Base-by-base conservation (phyloP, 2,888 invertebrate species). In the Luperina testacea region DNA sequence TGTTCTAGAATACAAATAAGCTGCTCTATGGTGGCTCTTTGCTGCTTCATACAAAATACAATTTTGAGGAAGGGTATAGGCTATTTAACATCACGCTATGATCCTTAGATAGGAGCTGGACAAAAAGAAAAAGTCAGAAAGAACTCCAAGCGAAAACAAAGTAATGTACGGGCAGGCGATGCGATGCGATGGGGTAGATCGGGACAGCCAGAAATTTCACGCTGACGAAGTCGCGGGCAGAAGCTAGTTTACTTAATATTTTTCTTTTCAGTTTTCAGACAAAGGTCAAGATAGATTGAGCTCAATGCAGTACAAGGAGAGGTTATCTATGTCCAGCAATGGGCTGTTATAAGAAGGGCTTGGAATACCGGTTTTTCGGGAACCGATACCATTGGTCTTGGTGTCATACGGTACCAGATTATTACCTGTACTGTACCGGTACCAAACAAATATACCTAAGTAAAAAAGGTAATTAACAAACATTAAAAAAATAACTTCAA, bases 1-100 rank as follows among this genome's bases (percentile, higher is more conserved):
- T 82, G 78, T 86, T 84, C 78, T 79, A 77, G 95, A 91, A 95
- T 95, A 94, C 92, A 93, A 93, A 95, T 91, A 69, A 82, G 48
- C 72, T 78, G 73, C 32, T 77, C 59, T 79, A 72, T 53, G 64
- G 69, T 9, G 13, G 32, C 24, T 15, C n/a, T n/a, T 48, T 67
- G 73, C 72, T 73, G 27, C 24, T 82, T 27, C 82, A 86, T 75
- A 82, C 86, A 71, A 81, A 80, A 48, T 15, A 20, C 8, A 24
- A 57, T 38, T 72, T 32, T n/a, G n/a, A 38, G 17, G 42, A 42
- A 42, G 42, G 42, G 6, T 42, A 42, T 42, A 42, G 7, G 42
- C 42, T 42, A 42, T 42, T 42, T 42, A 42, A 42, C 7, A 42
- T 42, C 42, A 42, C 42, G 42, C 42, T 42, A 42, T 42, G 42